phyloP scores from a whole-genome alignment of 2,113 vertebrate genomes.

The Aspidoscelis tigris region DNA sequence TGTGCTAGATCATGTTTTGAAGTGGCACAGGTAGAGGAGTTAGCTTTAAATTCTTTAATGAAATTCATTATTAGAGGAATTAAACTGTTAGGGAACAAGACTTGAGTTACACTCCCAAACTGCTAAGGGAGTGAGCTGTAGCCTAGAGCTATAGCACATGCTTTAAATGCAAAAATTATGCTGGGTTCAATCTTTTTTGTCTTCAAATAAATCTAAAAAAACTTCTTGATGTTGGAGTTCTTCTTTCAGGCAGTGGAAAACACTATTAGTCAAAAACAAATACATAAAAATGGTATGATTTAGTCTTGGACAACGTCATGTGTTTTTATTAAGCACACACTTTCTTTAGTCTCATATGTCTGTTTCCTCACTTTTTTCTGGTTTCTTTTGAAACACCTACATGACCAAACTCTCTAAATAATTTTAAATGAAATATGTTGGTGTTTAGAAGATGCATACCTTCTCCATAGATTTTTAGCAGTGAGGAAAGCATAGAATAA shows the following conservation, averaged over 20 bases:
- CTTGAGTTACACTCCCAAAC: not conserved
- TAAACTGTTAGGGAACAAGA: not conserved
- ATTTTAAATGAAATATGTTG: not conserved
- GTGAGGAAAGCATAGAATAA: not conserved
- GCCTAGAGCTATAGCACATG: too few relatives aligned
- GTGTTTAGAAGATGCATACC: not conserved
- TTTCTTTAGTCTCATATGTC: not conserved
- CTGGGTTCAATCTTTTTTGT: too few relatives aligned
- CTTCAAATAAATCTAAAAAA: too few relatives aligned
- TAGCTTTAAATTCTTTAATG: not conserved
- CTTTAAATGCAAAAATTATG: too few relatives aligned
- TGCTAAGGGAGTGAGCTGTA: too few relatives aligned
- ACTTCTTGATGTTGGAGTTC: too few relatives aligned
- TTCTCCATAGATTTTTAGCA: not conserved
- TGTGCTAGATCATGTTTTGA: not conserved
- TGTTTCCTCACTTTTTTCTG: not conserved
- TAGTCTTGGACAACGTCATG: not conserved
- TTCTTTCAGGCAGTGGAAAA: too few relatives aligned
- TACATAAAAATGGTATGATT: too few relatives aligned
- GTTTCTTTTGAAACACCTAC: not conserved
- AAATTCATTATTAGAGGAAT: not conserved
- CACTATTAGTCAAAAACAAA: too few relatives aligned
- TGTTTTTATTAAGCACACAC: not conserved
- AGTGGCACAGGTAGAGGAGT: too few relatives aligned
- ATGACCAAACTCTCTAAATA: not conserved